Conservation (phyloP, 2,888 invertebrate species). For the Ochropleura leucogaster region DNA sequence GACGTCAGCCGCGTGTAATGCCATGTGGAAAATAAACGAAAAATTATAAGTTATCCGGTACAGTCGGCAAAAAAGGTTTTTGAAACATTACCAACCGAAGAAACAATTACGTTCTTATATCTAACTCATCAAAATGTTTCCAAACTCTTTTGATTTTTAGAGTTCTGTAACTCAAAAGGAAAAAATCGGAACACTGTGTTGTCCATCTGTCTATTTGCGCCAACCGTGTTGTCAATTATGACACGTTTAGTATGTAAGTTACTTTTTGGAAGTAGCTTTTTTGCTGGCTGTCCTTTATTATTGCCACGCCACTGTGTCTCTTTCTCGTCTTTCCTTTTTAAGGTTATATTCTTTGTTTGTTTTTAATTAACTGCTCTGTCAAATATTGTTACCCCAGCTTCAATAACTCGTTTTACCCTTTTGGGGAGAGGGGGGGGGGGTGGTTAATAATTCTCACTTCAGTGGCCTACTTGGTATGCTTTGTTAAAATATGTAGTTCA, state of each 20-base stretch:
- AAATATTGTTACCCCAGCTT: constrained; percentile 35
- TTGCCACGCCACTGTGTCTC: not conserved
- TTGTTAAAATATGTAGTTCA: not conserved
- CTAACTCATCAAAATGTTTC: not conserved
- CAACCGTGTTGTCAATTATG: not conserved
- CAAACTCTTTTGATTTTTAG: too few species aligned
- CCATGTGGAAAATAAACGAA: constrained; percentile 11
- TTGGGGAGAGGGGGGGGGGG: too few species aligned
- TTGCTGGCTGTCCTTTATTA: constrained; percentile 36
- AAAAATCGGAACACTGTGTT: too few species aligned
- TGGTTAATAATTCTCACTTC: constrained; percentile 32
- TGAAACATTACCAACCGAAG: not conserved
- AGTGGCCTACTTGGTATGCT: constrained; percentile 5
- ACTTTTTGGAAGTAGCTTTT: not conserved
- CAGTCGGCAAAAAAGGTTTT: not conserved
- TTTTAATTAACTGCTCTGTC: constrained; percentile 46
- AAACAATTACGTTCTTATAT: not conserved
- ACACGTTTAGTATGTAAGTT: not conserved
- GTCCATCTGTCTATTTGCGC: too few species aligned
- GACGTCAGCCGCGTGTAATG: constrained; percentile 14
- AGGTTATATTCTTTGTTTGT: constrained; percentile 44
- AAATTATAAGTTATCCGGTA: constrained; percentile 8
- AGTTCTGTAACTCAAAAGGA: too few species aligned
- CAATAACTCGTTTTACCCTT: not conserved
- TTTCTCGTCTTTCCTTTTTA: constrained; percentile 18